These are phyloP conservation scores for Lasioglossum lativentre DNA, from an alignment of 2,888 invertebrate species.

Conservation along the genomic window DNA sequence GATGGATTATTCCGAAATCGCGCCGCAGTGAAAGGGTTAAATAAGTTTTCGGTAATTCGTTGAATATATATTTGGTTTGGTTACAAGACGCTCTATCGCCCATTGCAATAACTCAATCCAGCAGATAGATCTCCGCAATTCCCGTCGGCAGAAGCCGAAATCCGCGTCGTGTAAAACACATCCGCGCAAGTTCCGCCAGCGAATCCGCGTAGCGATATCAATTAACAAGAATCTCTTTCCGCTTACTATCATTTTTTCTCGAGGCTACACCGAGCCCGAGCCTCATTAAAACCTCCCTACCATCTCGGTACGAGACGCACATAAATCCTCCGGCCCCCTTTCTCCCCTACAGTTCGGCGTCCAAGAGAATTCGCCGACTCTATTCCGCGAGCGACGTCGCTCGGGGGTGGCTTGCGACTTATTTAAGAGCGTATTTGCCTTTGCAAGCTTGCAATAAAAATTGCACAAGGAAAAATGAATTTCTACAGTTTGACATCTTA, in stretches of 20 bases:
- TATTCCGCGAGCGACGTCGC: conserved; percentile 62
- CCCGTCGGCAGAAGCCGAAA: conserved; percentile 9
- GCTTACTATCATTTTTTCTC: conserved; percentile 61
- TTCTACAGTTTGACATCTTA: not conserved
- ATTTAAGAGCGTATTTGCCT: conserved; percentile 47
- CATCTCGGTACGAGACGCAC: conserved; percentile 50
- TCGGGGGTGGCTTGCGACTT: conserved; percentile 67
- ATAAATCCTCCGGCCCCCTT: conserved; percentile 54
- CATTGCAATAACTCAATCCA: not conserved
- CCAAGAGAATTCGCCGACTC: conserved; percentile 52
- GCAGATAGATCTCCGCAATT: not conserved
- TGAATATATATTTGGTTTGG: not conserved
- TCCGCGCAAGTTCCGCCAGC: conserved; percentile 34
- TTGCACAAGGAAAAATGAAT: not conserved
- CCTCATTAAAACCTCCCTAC: conserved; percentile 65
- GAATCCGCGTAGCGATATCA: conserved; percentile 57
- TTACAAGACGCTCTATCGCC: not conserved
- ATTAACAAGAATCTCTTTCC: conserved; percentile 65
- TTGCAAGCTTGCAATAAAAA: not conserved
- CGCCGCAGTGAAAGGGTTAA: too few relatives aligned
- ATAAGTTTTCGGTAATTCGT: too few relatives aligned
- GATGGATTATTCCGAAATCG: too few relatives aligned
- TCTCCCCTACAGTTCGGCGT: conserved; percentile 6
- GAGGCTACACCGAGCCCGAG: conserved; percentile 32
- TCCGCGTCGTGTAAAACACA: conserved; percentile 35